Percentiles rank a stretch among this genome's conserved stretches.
These are phyloP conservation scores for Leptinotarsa rubiginosa DNA, from an alignment of 2,888 invertebrate genomes.

Conservation along the genomic window DNA sequence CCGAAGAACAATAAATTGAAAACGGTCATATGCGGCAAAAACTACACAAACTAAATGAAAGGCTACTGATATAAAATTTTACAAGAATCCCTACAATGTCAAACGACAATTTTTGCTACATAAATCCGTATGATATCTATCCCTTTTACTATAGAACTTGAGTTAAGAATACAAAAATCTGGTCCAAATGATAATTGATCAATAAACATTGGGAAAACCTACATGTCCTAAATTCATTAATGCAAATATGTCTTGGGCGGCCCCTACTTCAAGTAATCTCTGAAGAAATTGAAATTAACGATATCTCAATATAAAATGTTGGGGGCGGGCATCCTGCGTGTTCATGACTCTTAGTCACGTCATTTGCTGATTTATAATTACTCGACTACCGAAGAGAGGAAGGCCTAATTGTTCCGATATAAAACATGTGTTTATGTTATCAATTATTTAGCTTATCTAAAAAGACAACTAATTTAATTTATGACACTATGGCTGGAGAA, in stretches of 20 bases:
- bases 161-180: no score
- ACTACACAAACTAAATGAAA: no score
- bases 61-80: no score
- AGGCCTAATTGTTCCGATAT: slow-evolving; percentile 9
- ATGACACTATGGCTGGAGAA: not conserved
- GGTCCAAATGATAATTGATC: no score
- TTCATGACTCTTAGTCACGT: slow-evolving; percentile 19
- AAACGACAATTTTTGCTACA: no score
- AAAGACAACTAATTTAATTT: not conserved
- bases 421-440: slow-evolving; percentile 9
- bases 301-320: slow-evolving; percentile 8
- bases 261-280: slow-evolving; percentile 4
- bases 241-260: slow-evolving; percentile 1
- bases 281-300: not conserved
- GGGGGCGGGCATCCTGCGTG: slow-evolving; percentile 13
- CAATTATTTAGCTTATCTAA: slow-evolving; percentile 3
- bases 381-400: slow-evolving; percentile 10
- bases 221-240: not conserved
- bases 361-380: slow-evolving; percentile 15
- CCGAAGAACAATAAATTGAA: no score
- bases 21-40: no score
- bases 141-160: no score
- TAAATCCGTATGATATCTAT: no score
- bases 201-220: not conserved
- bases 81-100: no score